phyloP scores from a whole-genome alignment of 2,113 vertebrate genomes.

The Brachyhypopomus occidentalis region DNA sequence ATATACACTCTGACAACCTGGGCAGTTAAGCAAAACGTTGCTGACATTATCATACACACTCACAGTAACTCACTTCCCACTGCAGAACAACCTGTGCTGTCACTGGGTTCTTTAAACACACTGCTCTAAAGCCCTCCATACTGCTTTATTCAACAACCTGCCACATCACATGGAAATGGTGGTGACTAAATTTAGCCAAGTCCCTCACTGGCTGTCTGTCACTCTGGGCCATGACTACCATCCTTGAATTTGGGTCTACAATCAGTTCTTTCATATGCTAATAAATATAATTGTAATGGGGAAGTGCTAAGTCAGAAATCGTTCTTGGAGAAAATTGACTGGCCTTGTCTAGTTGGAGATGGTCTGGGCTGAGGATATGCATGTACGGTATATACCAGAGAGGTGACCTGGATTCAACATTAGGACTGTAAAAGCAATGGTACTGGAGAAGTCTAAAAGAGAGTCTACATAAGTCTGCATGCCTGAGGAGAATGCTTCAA shows the following conservation, averaged over 20 bases:
- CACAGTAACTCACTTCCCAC: conserved; percentile 32
- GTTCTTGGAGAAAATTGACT: conserved; percentile 17
- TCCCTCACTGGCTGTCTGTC: conserved; percentile 4
- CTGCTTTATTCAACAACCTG: conserved; percentile 46
- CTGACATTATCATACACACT: conserved; percentile 18
- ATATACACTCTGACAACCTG: conserved; percentile 6
- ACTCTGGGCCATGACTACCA: conserved; percentile 27
- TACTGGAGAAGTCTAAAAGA: conserved; percentile 14
- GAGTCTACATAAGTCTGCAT: background rate
- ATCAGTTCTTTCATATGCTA: conserved; percentile 21
- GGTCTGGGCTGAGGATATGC: background rate
- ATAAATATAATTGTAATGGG: background rate
- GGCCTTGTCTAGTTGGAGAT: conserved; percentile 3
- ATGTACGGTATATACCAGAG: conserved; percentile 19
- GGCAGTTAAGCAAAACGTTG: conserved; percentile 10
- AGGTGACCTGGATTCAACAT: conserved; percentile 32
- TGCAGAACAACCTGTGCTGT: conserved; percentile 48
- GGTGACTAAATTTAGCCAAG: conserved; percentile 12
- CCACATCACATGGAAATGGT: conserved; percentile 43
- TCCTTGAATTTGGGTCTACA: background rate
- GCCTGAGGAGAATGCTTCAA: background rate
- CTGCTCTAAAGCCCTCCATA: conserved; percentile 43
- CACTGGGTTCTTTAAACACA: conserved; percentile 43
- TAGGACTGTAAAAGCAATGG: background rate
- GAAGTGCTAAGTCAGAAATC: conserved; percentile 12